Evolutionary conservation across 2,113 vertebrate species (phyloP).

Genomic region (Neolamprologus brichardi): DNA sequence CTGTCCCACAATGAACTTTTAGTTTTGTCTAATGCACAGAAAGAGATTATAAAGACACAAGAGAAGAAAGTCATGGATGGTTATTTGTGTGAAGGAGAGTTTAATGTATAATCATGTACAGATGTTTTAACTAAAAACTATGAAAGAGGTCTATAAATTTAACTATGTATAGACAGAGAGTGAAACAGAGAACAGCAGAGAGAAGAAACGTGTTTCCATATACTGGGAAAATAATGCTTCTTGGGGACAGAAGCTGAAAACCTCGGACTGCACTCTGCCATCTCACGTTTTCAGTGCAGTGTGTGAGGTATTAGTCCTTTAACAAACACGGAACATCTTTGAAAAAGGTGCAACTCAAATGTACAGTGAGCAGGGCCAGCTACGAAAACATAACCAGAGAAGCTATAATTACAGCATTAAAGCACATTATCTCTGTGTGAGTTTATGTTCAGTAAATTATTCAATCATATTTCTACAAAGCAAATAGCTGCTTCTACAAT

Average conservation of each 20-base stretch:
- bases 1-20: not conserved
- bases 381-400: not conserved
- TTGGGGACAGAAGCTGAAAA: not conserved
- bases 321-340: not conserved
- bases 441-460: not conserved
- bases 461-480: not conserved
- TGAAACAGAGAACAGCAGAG: not conserved
- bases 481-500: not conserved
- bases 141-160: not conserved
- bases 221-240: not conserved
- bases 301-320: not conserved
- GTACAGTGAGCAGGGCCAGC: not conserved
- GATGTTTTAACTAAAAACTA: not conserved
- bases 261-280: not conserved
- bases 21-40: not conserved
- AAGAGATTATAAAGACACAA: not conserved
- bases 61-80: not conserved
- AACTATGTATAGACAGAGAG: not conserved
- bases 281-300: not conserved
- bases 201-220: not conserved
- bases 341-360: not conserved
- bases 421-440: not conserved
- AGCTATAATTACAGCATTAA: not conserved
- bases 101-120: not conserved
- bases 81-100: not conserved